These are phyloP conservation scores for Meiosimyza platycephala DNA, from an alignment of 2,888 invertebrate species.

Conservation along the genomic window DNA sequence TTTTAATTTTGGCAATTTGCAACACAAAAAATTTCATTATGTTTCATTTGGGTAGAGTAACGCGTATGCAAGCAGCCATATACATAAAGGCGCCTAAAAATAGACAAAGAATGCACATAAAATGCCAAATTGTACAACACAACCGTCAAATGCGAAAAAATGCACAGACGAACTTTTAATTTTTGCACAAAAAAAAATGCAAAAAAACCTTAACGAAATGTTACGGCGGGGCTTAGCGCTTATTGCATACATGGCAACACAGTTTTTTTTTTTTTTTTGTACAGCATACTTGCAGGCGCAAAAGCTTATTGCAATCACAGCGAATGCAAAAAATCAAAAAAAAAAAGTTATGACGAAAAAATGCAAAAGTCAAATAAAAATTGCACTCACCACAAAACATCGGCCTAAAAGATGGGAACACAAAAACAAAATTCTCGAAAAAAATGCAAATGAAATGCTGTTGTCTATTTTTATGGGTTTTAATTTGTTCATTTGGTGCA, in stretches of 20 bases:
- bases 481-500: constrained; percentile 36
- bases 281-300: constrained; percentile 45
- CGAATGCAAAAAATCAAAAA: constrained; percentile 13
- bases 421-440: constrained; percentile 14
- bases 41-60: constrained; percentile 38
- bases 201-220: constrained; percentile 25
- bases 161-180: constrained; percentile 49
- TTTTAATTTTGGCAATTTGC: constrained; percentile 43
- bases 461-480: constrained; percentile 38
- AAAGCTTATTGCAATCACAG: constrained; percentile 47
- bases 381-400: constrained; percentile 47
- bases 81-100: constrained; percentile 38
- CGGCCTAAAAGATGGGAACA: constrained; percentile 34
- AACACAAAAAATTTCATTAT: constrained; percentile 49
- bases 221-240: constrained; percentile 12
- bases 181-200: constrained; percentile 41
- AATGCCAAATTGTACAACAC: constrained; percentile 23
- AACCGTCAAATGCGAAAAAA: constrained; percentile 20
- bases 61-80: not conserved
- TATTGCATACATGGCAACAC: constrained; percentile 15
- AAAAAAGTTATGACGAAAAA: constrained; percentile 20
- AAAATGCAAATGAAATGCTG: not conserved
- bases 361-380: constrained; percentile 49
- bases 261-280: constrained; percentile 5
- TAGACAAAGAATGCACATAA: constrained; percentile 28